Evolutionary conservation across 1,140 invertebrate species (phyloP).

Genomic region (Pseudomyrmex pallidus): DNA sequence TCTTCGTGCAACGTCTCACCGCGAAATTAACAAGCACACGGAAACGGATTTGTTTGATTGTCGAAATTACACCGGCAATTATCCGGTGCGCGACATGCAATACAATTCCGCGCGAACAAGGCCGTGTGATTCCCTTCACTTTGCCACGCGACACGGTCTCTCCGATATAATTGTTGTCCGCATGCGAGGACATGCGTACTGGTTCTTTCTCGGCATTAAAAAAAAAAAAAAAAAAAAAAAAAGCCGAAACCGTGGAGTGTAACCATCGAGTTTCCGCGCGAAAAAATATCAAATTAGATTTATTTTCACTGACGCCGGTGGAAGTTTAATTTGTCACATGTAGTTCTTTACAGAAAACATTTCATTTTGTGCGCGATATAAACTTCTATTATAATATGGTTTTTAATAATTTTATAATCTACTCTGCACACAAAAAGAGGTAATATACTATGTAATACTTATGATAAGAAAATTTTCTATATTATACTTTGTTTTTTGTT

Average conservation of each 20-base stretch:
- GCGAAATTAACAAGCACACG: constrained; percentile 1
- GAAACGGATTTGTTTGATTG: constrained; percentile 7
- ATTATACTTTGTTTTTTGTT: not conserved
- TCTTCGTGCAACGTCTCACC: not conserved
- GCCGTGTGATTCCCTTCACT: constrained; percentile 46
- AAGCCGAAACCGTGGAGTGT: not conserved
- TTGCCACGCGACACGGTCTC: constrained; percentile 47
- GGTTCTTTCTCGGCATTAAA: constrained; percentile 12
- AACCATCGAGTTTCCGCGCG: not conserved
- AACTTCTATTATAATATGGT: too few relatives aligned
- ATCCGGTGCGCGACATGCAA: not conserved
- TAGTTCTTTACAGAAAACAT: too few relatives aligned
- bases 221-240: not conserved
- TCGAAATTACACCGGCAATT: constrained; percentile 36
- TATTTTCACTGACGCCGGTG: not conserved
- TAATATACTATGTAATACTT: too few relatives aligned
- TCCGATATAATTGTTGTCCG: not conserved
- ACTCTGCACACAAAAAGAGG: too few relatives aligned
- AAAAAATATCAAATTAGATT: constrained; percentile 11
- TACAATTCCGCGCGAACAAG: constrained; percentile 2
- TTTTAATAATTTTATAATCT: too few relatives aligned
- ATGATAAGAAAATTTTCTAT: too few relatives aligned
- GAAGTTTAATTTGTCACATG: not conserved
- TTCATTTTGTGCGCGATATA: too few relatives aligned
- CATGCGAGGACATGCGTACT: constrained; percentile 21